A percentile compares a stretch with the other conserved stretches of the same genome.
Evolutionary conservation across 2,113 vertebrate genomes (phyloP).

Genomic region (Anseranas semipalmata): DNA sequence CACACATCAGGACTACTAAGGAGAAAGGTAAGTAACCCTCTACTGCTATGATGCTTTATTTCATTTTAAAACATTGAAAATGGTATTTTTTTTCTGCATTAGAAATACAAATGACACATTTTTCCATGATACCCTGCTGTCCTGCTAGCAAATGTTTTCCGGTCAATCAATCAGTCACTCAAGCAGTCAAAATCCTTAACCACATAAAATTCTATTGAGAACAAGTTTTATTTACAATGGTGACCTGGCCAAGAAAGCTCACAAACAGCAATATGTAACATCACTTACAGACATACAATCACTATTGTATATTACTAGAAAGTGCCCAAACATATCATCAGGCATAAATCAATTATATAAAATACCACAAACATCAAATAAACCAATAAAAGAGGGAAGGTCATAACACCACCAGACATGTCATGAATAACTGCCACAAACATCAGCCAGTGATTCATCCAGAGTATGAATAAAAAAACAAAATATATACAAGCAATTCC

Average conservation of each 20-base stretch:
- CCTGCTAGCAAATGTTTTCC: conserved; percentile 34
- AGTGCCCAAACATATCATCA: conserved; percentile 59
- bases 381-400: conserved; percentile 76
- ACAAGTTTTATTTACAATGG: conserved; percentile 64
- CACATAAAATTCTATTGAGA: conserved; percentile 59
- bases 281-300: conserved; percentile 59
- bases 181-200: conserved; percentile 61
- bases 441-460: conserved; percentile 68
- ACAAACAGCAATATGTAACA: conserved; percentile 55
- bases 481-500: conserved; percentile 55
- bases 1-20: background rate
- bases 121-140: background rate
- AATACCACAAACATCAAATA: conserved; percentile 76
- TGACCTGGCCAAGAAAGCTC: conserved; percentile 56
- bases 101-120: background rate
- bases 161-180: conserved; percentile 53
- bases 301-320: conserved; percentile 70
- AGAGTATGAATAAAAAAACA: conserved; percentile 47
- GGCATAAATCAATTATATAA: conserved; percentile 79
- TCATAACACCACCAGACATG: conserved; percentile 75
- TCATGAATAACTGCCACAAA: conserved; percentile 73
- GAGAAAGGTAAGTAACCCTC: background rate
- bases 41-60: background rate
- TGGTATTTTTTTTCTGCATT: background rate
- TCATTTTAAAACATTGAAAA: conserved; percentile 14